These are phyloP conservation scores for Spinibarbus caldwelli DNA, from an alignment of 2,797 vertebrate genomes.

Conservation along the genomic window DNA sequence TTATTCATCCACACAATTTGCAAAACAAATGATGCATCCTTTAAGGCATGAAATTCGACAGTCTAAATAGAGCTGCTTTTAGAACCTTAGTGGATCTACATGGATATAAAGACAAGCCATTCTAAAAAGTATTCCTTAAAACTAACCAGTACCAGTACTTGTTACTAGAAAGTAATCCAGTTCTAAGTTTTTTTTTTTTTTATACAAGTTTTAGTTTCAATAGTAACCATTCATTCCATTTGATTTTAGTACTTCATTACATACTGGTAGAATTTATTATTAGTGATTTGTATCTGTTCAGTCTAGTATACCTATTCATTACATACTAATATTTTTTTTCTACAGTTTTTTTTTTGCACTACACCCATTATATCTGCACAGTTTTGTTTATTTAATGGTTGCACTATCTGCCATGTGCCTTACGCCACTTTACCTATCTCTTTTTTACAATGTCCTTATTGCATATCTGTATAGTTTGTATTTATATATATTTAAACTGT, in stretches of 20 bases:
- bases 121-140: not conserved
- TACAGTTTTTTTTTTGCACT: no score
- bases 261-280: not conserved
- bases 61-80: not conserved
- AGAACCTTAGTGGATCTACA: not conserved
- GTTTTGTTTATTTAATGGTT: no score
- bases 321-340: not conserved
- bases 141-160: not conserved
- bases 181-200: no score
- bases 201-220: no score
- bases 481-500: no score
- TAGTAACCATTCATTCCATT: not conserved
- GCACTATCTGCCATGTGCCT: no score
- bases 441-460: no score
- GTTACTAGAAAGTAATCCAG: no score
- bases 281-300: not conserved
- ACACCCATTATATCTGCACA: no score
- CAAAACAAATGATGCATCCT: not conserved
- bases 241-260: not conserved
- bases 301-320: not conserved
- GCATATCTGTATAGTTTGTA: no score
- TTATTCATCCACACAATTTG: slow-evolving; percentile 4
- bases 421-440: no score
- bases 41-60: not conserved
- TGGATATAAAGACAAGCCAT: not conserved